Evolutionary conservation across 2,797 vertebrate species (phyloP).

Genomic region (Girardinus metallicus): DNA sequence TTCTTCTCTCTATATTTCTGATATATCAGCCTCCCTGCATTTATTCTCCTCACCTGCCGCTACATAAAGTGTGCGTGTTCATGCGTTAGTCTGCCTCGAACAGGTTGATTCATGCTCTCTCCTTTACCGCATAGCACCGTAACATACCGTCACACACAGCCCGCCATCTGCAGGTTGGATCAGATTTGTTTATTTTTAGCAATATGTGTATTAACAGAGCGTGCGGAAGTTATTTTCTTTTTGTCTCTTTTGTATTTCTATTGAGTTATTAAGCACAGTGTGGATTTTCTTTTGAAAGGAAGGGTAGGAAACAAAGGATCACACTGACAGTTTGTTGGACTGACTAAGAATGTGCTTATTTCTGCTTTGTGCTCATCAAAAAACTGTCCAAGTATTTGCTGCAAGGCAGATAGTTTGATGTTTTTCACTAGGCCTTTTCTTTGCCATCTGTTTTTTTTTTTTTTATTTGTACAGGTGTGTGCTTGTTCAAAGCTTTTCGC

Average conservation of each 20-base stretch:
- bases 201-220: background rate
- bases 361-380: slow-evolving; percentile 15
- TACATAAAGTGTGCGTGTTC: slow-evolving; percentile 14
- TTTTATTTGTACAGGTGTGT: slow-evolving; percentile 14
- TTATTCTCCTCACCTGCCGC: slow-evolving; percentile 57
- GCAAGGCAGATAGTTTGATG: slow-evolving; percentile 21
- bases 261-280: slow-evolving; percentile 16
- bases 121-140: slow-evolving; percentile 30
- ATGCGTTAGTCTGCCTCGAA: slow-evolving; percentile 31
- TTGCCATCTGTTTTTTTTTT: slow-evolving; percentile 23
- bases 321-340: slow-evolving; percentile 22
- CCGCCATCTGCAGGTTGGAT: slow-evolving; percentile 24
- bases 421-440: slow-evolving; percentile 32
- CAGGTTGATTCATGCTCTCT: slow-evolving; percentile 53
- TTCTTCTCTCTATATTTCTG: slow-evolving; percentile 33
- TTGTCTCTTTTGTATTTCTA: slow-evolving; percentile 7
- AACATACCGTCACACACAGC: slow-evolving; percentile 31
- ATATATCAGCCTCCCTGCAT: slow-evolving; percentile 27
- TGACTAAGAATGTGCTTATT: slow-evolving; percentile 27
- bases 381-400: slow-evolving; percentile 12
- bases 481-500: slow-evolving; percentile 25
- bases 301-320: slow-evolving; percentile 20
- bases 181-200: slow-evolving; percentile 25
- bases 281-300: slow-evolving; percentile 38
- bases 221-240: background rate